phyloP scores from a whole-genome alignment of 2,113 vertebrate genomes.

The Paramisgurnus dabryanus region DNA sequence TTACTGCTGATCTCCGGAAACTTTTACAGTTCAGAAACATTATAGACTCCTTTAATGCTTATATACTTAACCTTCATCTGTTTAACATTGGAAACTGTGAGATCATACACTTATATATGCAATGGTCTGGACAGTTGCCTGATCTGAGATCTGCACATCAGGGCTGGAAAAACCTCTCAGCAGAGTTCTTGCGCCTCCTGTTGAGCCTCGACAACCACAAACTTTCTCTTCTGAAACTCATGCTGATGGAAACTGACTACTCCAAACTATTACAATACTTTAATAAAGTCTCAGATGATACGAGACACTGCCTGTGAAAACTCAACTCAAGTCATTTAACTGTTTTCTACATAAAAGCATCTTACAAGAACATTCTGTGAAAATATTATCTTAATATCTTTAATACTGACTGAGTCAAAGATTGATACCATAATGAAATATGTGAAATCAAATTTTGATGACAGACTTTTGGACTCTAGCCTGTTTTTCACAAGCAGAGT shows the following conservation, averaged over 20 bases:
- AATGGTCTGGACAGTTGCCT: conserved; percentile 14
- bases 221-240: not conserved
- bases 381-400: too few species aligned
- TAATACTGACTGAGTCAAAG: too few species aligned
- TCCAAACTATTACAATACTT: not conserved
- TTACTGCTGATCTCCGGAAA: conserved; percentile 1
- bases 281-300: too few species aligned
- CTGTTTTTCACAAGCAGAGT: too few species aligned
- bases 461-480: too few species aligned
- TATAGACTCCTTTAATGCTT: not conserved
- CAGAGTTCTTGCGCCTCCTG: conserved; percentile 21
- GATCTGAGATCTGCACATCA: not conserved
- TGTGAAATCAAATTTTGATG: too few species aligned
- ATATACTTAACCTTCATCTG: not conserved
- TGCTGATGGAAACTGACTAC: not conserved
- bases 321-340: too few species aligned
- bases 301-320: too few species aligned
- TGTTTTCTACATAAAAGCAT: too few species aligned
- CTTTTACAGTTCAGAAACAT: not conserved
- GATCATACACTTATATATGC: conserved; percentile 29
- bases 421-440: too few species aligned
- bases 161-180: conserved; percentile 13
- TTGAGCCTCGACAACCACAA: not conserved
- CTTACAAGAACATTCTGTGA: too few species aligned
- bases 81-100: conserved; percentile 31